Base-by-base conservation (phyloP, 2,113 vertebrate species). In the Cyrtonyx montezumae region DNA sequence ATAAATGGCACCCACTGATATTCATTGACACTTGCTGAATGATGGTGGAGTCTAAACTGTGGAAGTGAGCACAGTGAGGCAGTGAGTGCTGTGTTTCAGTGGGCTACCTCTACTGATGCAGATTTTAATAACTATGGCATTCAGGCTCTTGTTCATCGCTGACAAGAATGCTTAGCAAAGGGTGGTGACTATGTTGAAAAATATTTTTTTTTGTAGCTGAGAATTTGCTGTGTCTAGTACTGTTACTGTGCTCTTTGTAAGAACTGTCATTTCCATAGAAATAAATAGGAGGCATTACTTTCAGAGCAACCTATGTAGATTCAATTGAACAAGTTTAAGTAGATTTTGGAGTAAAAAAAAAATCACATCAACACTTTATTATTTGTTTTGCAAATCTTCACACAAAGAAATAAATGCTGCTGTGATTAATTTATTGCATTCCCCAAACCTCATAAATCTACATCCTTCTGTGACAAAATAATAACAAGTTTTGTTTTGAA, bases 371-470 rank as follows among this genome's bases (percentile, higher is more conserved):
- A 89, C 74, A 48, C 75, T 84, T 91, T 88, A 83, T 80, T 92
- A 74, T 51, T 97, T 89, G 87, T 94, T 95, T 94, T 96, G 88
- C 95, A 96, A 96, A 93, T 83, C 68, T 94, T 91, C 70, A 87
- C 59, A 67, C 92, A 97, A 97, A 97, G 90, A 97, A 96, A 96
- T 73, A 96, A 95, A 58, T 78, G 96, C 77, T 94, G 96, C 90
- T 94, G 92, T 93, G 95, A 97, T 97, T 97, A 96, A 96, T 97
- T 97, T 96, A 93, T 86, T 96, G 76, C 93, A 93, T 96, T 97
- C 94, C 83, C 75, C 80, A 96, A 84, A 93, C 88, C 94, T 96
- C 95, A 94, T 90, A 98, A 96, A 96, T 93, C 90, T 92, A 87
- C 45, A 95, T 91, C 94, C 84, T 84, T 96, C 87, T 79, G 84